These are phyloP conservation scores for Amphiprion percula DNA, from an alignment of 2,113 vertebrate genomes.

Conservation along the genomic window DNA sequence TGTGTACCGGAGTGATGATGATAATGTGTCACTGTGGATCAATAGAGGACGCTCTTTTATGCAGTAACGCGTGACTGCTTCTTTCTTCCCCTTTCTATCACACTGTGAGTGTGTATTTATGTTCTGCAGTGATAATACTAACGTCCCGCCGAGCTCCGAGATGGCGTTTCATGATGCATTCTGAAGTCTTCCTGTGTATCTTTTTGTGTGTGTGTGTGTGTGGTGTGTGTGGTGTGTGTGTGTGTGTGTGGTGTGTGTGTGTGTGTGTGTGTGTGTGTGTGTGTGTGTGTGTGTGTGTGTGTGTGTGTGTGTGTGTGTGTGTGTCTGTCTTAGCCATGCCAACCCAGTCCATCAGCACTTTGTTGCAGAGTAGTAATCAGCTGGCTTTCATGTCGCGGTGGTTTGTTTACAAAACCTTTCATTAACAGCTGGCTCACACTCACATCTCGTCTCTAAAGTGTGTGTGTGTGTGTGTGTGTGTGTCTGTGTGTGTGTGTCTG, in stretches of 20 bases:
- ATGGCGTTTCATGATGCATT: constrained; percentile 6
- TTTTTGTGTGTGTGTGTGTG: background rate
- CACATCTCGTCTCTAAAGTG: constrained; percentile 15
- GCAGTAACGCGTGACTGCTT: constrained; percentile 33
- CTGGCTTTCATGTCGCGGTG: constrained; percentile 52
- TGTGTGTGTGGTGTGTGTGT: too few species aligned
- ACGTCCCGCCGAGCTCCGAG: constrained; percentile 24
- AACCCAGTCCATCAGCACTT: constrained; percentile 26
- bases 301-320: background rate
- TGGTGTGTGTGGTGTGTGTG: too few species aligned
- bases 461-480: background rate
- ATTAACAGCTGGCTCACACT: constrained; percentile 51
- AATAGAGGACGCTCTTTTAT: constrained; percentile 47
- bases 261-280: too few species aligned
- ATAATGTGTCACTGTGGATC: constrained; percentile 42
- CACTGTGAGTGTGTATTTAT: constrained; percentile 27
- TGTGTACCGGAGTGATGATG: constrained; percentile 46
- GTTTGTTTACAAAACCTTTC: constrained; percentile 60
- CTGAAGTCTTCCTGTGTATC: constrained; percentile 6
- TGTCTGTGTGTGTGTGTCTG: too few species aligned
- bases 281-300: constrained; percentile 21
- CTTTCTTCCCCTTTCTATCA: constrained; percentile 15
- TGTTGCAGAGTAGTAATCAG: constrained; percentile 61
- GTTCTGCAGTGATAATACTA: constrained; percentile 34
- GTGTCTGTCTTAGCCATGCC: constrained; percentile 9